Evolutionary conservation across 2,113 vertebrate genomes (phyloP).

Genomic region (Nothocercus julius): DNA sequence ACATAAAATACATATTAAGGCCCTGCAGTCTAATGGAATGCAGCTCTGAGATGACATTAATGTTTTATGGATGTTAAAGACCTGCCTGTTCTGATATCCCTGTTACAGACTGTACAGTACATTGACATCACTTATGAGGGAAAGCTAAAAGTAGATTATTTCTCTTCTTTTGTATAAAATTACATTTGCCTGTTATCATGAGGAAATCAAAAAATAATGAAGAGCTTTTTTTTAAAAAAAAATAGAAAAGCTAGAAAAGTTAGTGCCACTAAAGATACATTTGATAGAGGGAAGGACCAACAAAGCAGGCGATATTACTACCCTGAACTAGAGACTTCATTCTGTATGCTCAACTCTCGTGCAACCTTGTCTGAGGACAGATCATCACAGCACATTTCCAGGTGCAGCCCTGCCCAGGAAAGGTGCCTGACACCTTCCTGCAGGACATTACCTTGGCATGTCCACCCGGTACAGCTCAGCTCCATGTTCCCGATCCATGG

Average conservation of each 20-base stretch:
- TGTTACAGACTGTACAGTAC: background rate
- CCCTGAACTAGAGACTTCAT: background rate
- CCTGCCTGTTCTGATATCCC: background rate
- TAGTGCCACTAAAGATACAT: background rate
- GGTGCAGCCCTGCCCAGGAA: background rate
- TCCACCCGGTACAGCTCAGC: background rate
- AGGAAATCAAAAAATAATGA: background rate
- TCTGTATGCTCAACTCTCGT: background rate
- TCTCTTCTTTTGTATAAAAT: background rate
- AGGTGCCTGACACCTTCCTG: background rate
- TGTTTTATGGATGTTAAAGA: background rate
- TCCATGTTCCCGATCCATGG: background rate
- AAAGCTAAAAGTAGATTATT: background rate
- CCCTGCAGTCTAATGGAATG: background rate
- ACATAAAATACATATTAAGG: background rate
- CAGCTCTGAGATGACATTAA: background rate
- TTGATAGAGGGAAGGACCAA: background rate
- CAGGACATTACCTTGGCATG: background rate
- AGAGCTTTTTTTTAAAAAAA: background rate
- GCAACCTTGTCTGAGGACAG: background rate
- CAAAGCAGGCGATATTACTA: background rate
- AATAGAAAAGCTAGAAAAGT: background rate
- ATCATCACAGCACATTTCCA: background rate
- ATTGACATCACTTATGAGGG: background rate
- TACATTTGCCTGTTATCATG: background rate